phyloP scores from a whole-genome alignment of 2,797 vertebrate species.

The Ataeniobius toweri region DNA sequence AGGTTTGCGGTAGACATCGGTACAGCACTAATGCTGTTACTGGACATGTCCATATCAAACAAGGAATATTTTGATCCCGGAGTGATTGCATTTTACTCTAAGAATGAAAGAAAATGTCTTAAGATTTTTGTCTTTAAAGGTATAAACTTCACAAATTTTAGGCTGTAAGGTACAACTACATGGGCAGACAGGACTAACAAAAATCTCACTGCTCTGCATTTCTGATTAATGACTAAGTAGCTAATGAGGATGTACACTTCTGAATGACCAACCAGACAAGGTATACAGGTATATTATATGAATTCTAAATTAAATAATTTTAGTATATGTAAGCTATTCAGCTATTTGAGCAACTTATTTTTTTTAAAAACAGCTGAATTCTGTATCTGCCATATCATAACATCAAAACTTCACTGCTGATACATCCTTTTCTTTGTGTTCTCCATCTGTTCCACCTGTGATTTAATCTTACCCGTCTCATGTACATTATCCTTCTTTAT shows the following conservation, averaged over 20 bases:
- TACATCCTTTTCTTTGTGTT: background rate
- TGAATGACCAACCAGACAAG: background rate
- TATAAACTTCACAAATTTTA: background rate
- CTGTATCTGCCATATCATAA: background rate
- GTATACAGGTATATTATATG: background rate
- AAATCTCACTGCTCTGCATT: too few species aligned
- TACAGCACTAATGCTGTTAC: too few species aligned
- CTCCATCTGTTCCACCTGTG: conserved; percentile 24
- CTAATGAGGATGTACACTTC: background rate
- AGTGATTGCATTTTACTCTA: background rate
- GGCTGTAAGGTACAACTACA: background rate
- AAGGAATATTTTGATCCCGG: background rate
- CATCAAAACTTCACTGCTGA: conserved; percentile 11
- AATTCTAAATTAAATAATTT: background rate
- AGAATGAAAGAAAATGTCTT: background rate
- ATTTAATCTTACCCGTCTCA: conserved; percentile 18
- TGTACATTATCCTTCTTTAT: conserved; percentile 13
- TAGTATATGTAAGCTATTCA: background rate
- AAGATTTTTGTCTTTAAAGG: background rate
- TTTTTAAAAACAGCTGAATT: background rate
- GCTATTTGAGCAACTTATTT: background rate
- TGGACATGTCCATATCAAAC: too few species aligned
- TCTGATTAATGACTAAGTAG: too few species aligned
- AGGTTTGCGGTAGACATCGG: too few species aligned
- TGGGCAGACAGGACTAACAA: too few species aligned